Percentiles rank a stretch among this genome's conserved stretches.
Conservation (phyloP, 2,797 vertebrate species). For the Microctenopoma stevenorrisi region DNA sequence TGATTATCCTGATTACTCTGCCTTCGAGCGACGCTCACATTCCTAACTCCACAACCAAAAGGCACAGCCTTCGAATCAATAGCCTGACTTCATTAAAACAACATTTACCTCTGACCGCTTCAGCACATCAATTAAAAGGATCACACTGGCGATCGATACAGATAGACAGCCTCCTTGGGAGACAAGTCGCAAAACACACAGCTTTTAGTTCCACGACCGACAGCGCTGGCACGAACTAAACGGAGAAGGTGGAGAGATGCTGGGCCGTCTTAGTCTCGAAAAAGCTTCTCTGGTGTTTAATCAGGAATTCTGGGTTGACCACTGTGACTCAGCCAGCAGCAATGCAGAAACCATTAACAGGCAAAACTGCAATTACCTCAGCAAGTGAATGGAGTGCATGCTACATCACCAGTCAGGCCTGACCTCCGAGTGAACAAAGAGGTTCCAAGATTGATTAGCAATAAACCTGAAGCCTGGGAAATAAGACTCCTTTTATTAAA, state of each 20-base stretch:
- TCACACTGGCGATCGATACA: constrained; percentile 51
- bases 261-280: not conserved
- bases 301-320: constrained; percentile 39
- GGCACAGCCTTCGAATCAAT: constrained; percentile 57
- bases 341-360: constrained; percentile 54
- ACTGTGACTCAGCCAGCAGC: constrained; percentile 48
- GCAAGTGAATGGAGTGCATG: constrained; percentile 45
- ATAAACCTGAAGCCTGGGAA: constrained; percentile 26
- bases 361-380: constrained; percentile 60
- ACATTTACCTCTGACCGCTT: constrained; percentile 68
- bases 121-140: constrained; percentile 60
- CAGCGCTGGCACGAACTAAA: constrained; percentile 36
- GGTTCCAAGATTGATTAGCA: constrained; percentile 48
- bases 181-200: constrained; percentile 44
- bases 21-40: constrained; percentile 49
- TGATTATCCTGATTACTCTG: constrained; percentile 62
- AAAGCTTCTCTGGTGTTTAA: constrained; percentile 30
- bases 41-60: constrained; percentile 53
- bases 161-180: constrained; percentile 57
- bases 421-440: constrained; percentile 56
- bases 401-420: constrained; percentile 55
- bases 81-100: constrained; percentile 72
- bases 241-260: constrained; percentile 9
- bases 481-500: constrained; percentile 29
- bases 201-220: constrained; percentile 38